Percentiles rank a stretch among this genome's conserved stretches.
phyloP scores from a whole-genome alignment of 37 sponge, comb jelly and placozoan genomes.

The Lycopodina hypogea region DNA sequence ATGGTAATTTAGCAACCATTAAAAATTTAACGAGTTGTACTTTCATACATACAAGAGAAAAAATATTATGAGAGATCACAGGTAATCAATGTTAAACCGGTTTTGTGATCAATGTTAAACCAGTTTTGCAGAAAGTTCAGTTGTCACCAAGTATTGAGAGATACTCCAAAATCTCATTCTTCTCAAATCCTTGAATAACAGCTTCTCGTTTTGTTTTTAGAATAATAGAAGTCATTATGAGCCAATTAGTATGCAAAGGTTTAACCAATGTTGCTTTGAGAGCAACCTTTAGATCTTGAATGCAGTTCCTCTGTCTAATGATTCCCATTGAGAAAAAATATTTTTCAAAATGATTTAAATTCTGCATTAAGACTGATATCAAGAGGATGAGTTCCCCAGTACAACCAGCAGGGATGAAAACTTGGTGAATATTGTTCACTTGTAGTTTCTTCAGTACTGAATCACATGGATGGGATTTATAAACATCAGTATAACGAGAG shows the following conservation, averaged over 20 bases:
- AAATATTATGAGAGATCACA: too few species aligned
- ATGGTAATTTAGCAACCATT: too few species aligned
- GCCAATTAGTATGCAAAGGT: background rate
- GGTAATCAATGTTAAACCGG: background rate
- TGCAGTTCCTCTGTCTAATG: background rate
- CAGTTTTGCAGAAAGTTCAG: background rate
- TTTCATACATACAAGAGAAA: too few species aligned
- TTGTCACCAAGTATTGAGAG: background rate
- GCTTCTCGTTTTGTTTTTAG: background rate
- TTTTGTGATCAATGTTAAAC: background rate
- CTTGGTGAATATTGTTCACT: slow-evolving; percentile 5
- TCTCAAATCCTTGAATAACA: too few species aligned
- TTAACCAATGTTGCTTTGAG: background rate
- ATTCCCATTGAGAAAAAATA: background rate
- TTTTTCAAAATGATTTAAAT: background rate
- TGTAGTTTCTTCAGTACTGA: slow-evolving; percentile 1
- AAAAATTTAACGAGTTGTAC: too few species aligned
- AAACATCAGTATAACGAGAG: background rate
- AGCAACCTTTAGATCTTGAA: background rate
- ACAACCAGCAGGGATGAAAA: background rate
- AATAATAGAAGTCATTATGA: background rate
- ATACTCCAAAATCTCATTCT: background rate
- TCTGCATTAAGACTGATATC: slow-evolving; percentile 1
- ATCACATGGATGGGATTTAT: background rate
- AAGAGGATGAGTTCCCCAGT: slow-evolving; percentile 6